Conservation (phyloP, 2,797 vertebrate genomes). For the Lates japonicus region DNA sequence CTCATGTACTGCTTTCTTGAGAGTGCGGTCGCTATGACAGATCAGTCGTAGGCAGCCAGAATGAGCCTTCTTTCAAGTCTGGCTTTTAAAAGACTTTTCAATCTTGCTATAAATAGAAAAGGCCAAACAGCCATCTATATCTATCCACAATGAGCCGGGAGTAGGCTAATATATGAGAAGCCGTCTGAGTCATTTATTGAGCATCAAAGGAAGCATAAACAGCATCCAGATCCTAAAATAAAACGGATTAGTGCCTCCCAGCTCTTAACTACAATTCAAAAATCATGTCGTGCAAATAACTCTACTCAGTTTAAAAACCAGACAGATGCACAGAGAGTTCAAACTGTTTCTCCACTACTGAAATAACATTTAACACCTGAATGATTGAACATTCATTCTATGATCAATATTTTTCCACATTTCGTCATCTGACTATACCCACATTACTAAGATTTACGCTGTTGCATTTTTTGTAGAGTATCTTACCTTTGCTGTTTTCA, state of each 20-base stretch:
- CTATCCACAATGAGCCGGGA: slow-evolving; percentile 37
- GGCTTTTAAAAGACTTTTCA: slow-evolving; percentile 45
- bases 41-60: slow-evolving; percentile 39
- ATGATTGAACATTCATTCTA: background rate
- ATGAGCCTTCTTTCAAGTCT: slow-evolving; percentile 36
- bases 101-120: slow-evolving; percentile 62
- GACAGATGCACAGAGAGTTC: slow-evolving; percentile 4
- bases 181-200: slow-evolving; percentile 46
- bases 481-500: slow-evolving; percentile 95
- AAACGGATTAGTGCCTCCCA: slow-evolving; percentile 44
- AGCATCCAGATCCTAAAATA: slow-evolving; percentile 58
- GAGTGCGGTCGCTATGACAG: slow-evolving; percentile 26
- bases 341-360: background rate
- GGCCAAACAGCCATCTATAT: slow-evolving; percentile 49
- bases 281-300: slow-evolving; percentile 33
- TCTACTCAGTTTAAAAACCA: slow-evolving; percentile 1
- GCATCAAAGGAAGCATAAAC: slow-evolving; percentile 52
- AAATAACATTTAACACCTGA: background rate
- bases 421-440: background rate
- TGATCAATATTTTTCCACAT: background rate
- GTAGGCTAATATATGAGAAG: slow-evolving; percentile 32
- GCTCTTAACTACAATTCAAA: slow-evolving; percentile 17
- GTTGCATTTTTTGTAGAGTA: background rate
- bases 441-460: background rate
- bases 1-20: slow-evolving; percentile 29